These are phyloP conservation scores for Staurois parvus DNA, from an alignment of 2,797 vertebrate genomes.

Conservation along the genomic window DNA sequence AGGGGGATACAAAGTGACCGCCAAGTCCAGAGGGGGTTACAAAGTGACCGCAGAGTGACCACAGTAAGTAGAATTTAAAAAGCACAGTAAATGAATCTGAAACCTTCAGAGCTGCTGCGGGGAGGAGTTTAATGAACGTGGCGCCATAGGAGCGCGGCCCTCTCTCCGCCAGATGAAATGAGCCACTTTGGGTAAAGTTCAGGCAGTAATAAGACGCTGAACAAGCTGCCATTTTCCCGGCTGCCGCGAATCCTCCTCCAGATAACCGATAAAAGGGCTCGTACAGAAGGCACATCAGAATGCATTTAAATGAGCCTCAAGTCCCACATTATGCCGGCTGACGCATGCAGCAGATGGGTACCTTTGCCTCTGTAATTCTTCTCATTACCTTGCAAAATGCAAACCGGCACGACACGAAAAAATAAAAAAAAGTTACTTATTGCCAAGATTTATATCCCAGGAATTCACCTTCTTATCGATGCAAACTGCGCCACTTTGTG, in stretches of 20 bases:
- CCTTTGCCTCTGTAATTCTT: background rate
- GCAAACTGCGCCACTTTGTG: slow-evolving; percentile 41
- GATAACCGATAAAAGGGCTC: background rate
- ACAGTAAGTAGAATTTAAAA: too few species aligned
- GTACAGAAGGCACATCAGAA: background rate
- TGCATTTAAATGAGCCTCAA: slow-evolving; percentile 25
- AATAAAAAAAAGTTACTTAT: slow-evolving; percentile 18
- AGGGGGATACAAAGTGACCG: too few species aligned
- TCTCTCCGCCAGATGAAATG: too few species aligned
- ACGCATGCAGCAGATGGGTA: slow-evolving; percentile 13
- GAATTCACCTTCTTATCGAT: slow-evolving; percentile 30
- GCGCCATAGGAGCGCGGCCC: too few species aligned
- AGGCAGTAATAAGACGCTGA: background rate
- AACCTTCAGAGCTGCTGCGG: too few species aligned
- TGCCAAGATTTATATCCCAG: slow-evolving; percentile 17
- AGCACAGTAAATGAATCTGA: too few species aligned
- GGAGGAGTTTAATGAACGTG: too few species aligned
- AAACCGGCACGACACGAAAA: background rate
- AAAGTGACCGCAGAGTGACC: too few species aligned
- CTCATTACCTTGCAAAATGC: background rate
- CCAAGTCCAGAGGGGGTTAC: too few species aligned
- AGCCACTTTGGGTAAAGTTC: too few species aligned
- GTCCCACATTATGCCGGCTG: slow-evolving; percentile 1
- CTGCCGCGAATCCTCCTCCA: background rate
- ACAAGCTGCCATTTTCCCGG: background rate